A percentile compares a stretch with the other conserved stretches of the same genome.
These are phyloP conservation scores for Drusus annulatus DNA, from an alignment of 1,140 invertebrate species.

Conservation along the genomic window DNA sequence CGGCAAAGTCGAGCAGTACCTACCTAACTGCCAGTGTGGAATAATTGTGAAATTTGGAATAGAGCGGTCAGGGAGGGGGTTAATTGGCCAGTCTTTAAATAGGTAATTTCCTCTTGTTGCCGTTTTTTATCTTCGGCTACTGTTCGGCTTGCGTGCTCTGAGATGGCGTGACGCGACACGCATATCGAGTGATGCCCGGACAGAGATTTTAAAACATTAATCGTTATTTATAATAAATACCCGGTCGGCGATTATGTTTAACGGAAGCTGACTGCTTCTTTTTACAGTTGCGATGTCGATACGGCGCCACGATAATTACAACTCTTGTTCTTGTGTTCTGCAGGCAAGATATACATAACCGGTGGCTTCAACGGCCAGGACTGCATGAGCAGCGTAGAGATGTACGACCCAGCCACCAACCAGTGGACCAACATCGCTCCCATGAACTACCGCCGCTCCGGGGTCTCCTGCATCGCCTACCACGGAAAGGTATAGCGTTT, in stretches of 20 bases:
- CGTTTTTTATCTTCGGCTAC: too few species aligned
- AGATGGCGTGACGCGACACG: too few species aligned
- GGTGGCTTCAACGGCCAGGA: slow-evolving; percentile 94
- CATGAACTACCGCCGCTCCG: slow-evolving; percentile 85
- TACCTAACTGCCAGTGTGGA: too few species aligned
- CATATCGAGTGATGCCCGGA: too few species aligned
- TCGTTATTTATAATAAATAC: neutral
- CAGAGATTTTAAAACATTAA: too few species aligned
- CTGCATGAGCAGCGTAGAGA: slow-evolving; percentile 88
- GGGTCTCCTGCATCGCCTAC: slow-evolving; percentile 82
- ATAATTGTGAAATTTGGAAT: too few species aligned
- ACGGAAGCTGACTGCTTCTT: neutral
- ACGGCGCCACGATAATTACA: neutral
- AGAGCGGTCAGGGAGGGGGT: too few species aligned
- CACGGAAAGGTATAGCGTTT: slow-evolving; percentile 71
- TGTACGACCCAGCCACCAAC: slow-evolving; percentile 87
- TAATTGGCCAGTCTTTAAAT: too few species aligned
- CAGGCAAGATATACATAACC: slow-evolving; percentile 85
- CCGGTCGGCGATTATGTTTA: slow-evolving; percentile 9
- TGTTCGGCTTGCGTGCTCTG: too few species aligned
- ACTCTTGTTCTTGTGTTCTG: slow-evolving; percentile 9
- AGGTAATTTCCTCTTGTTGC: too few species aligned
- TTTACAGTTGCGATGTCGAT: slow-evolving; percentile 22
- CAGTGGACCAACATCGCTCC: slow-evolving; percentile 88
- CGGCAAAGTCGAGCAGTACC: too few species aligned